phyloP scores from a whole-genome alignment of 2,888 invertebrate species.

The Chrysotoxum bicinctum region DNA sequence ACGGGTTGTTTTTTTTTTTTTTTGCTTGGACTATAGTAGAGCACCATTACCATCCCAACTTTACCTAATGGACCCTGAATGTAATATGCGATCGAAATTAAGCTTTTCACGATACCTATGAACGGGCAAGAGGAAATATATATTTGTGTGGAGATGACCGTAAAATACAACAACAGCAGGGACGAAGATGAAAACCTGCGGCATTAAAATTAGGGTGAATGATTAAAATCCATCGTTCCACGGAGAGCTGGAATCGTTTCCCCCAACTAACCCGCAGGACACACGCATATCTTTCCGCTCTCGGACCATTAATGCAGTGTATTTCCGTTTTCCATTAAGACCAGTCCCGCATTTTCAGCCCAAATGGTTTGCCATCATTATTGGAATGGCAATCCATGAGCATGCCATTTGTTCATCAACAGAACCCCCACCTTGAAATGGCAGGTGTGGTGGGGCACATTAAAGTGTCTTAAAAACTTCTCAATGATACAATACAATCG shows the following conservation, averaged over 20 bases:
- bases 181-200: constrained; percentile 42
- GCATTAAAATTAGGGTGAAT: constrained; percentile 64
- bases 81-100: constrained; percentile 52
- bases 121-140: neutral
- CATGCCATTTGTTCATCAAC: constrained; percentile 50
- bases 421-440: neutral
- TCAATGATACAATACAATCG: constrained; percentile 23
- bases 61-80: constrained; percentile 61
- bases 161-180: constrained; percentile 42
- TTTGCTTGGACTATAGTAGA: neutral
- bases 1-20: neutral
- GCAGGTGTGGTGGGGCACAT: constrained; percentile 47
- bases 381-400: constrained; percentile 45
- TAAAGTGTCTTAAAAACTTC: constrained; percentile 50
- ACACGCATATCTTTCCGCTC: constrained; percentile 42
- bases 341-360: constrained; percentile 11
- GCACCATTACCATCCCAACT: neutral
- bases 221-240: constrained; percentile 58
- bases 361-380: constrained; percentile 35
- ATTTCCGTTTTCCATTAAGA: constrained; percentile 53
- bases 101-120: constrained; percentile 37
- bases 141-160: constrained; percentile 29
- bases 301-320: constrained; percentile 49
- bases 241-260: neutral
- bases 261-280: constrained; percentile 11